phyloP scores from a whole-genome alignment of 2,113 vertebrate species.

The Ammodytes marinus region DNA sequence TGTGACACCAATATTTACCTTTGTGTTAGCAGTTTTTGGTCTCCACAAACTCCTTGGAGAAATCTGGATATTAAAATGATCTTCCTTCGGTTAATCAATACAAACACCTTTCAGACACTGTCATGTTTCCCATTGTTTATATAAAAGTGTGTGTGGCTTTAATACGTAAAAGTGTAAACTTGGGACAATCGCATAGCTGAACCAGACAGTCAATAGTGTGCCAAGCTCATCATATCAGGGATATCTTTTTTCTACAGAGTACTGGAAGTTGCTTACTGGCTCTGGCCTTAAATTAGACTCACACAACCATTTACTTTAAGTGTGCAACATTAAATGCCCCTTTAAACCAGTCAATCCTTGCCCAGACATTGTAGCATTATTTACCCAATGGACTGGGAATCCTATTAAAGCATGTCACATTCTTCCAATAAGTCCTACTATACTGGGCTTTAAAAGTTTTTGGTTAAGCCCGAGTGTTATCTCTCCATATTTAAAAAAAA shows the following conservation, averaged over 20 bases:
- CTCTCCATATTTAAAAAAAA: background rate
- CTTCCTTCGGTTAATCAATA: background rate
- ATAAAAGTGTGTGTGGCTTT: background rate
- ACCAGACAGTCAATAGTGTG: background rate
- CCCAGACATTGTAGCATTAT: constrained; percentile 50
- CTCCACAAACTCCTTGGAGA: background rate
- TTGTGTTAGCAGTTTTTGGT: background rate
- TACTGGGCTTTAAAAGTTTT: constrained; percentile 35
- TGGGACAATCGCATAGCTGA: background rate
- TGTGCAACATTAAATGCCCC: constrained; percentile 31
- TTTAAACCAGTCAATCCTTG: constrained; percentile 38
- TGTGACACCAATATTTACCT: background rate
- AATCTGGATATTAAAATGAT: no score
- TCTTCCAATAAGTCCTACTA: constrained; percentile 35
- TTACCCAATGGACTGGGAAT: constrained; percentile 59
- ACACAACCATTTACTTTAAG: constrained; percentile 11
- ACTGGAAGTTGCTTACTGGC: background rate
- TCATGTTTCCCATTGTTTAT: background rate
- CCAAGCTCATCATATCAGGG: background rate
- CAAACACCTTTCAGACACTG: background rate
- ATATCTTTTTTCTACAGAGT: background rate
- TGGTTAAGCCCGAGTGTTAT: constrained; percentile 41
- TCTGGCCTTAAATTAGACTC: background rate
- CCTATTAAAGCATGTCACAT: constrained; percentile 46
- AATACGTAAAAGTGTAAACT: background rate